A percentile compares a stretch with the other conserved stretches of the same genome.
Conservation (phyloP, 2,888 invertebrate species). For the Coremacera marginata region DNA sequence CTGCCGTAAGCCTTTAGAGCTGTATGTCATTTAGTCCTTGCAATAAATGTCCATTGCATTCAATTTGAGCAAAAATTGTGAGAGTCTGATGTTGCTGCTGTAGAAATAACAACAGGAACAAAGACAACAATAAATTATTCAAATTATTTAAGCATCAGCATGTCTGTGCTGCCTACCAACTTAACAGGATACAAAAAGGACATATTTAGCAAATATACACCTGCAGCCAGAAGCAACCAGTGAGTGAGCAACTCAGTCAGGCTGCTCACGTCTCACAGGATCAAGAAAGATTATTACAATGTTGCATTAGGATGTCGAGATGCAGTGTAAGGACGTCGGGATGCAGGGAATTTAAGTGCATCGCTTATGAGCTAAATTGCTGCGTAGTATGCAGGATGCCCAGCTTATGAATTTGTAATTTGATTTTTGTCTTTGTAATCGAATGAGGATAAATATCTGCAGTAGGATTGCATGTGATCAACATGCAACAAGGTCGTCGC, state of each 20-base stretch:
- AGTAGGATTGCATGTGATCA: not conserved
- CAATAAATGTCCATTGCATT: not conserved
- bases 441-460: not conserved
- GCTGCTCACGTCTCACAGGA: constrained; percentile 15
- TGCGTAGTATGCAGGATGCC: not conserved
- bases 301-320: not conserved
- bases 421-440: constrained; percentile 10
- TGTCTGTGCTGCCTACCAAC: not conserved
- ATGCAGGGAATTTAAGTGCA: constrained; percentile 14
- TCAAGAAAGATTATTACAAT: not conserved
- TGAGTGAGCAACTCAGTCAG: not conserved
- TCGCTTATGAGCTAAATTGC: constrained; percentile 1
- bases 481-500: not conserved
- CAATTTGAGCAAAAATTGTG: constrained; percentile 16
- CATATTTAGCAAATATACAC: constrained; percentile 15
- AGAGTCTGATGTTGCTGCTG: not conserved
- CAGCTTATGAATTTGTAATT: constrained; percentile 25
- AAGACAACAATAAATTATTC: constrained; percentile 36
- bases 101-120: not conserved
- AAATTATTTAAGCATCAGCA: constrained; percentile 27
- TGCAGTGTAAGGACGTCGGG: not conserved
- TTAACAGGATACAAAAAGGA: constrained; percentile 2
- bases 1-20: not conserved
- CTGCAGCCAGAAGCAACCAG: not conserved
- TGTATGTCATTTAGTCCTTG: not conserved